Conservation (phyloP, 2,888 invertebrate species). For the Cryptocheilus praepositus region DNA sequence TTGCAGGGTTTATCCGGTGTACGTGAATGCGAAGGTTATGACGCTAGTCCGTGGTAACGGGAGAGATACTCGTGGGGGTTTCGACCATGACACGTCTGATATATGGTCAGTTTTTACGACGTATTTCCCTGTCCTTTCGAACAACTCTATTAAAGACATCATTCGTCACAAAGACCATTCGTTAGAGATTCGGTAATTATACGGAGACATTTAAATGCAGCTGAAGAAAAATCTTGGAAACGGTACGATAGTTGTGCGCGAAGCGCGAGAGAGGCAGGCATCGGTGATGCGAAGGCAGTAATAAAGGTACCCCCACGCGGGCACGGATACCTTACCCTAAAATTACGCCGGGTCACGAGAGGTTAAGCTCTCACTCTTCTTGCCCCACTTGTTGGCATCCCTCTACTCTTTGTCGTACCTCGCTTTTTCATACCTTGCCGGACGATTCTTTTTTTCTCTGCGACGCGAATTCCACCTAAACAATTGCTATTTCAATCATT, state of each 20-base stretch:
- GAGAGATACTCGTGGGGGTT: no score
- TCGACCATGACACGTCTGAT: no score
- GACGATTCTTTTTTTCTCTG: neutral
- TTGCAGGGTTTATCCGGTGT: slow-evolving; percentile 29
- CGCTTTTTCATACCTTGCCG: slow-evolving; percentile 13
- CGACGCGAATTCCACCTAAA: neutral
- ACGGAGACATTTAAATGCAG: neutral
- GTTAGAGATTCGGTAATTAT: no score
- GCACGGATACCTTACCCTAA: slow-evolving; percentile 23
- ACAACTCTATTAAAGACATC: no score
- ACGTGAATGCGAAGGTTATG: slow-evolving; percentile 29
- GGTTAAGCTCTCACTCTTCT: slow-evolving; percentile 30
- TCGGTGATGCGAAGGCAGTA: slow-evolving; percentile 14
- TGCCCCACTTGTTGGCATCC: slow-evolving; percentile 20
- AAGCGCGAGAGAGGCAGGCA: slow-evolving; percentile 15
- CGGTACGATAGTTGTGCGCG: neutral
- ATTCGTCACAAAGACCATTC: no score
- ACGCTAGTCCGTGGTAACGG: slow-evolving; percentile 3
- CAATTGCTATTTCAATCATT: no score
- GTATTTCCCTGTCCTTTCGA: no score
- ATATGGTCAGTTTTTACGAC: no score
- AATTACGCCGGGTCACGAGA: slow-evolving; percentile 30
- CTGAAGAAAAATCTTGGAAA: neutral
- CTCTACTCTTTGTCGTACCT: slow-evolving; percentile 13
- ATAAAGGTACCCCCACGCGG: slow-evolving; percentile 28